Conservation (phyloP, 2,888 invertebrate species). For the Apamea monoglypha region DNA sequence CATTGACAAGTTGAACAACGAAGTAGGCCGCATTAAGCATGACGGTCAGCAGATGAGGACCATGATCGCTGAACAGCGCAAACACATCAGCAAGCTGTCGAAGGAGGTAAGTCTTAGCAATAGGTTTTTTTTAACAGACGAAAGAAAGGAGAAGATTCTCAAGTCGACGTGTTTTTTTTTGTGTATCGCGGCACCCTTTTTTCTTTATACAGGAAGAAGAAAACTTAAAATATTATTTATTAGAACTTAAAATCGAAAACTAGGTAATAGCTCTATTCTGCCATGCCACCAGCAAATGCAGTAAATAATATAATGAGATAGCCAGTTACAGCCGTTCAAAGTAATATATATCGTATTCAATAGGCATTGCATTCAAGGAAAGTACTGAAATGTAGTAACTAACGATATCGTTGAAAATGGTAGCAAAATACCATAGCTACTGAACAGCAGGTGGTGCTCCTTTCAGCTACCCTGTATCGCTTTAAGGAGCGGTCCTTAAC, state of each 20-base stretch:
- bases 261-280: neutral
- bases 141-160: neutral
- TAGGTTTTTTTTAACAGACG: neutral
- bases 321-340: neutral
- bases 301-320: neutral
- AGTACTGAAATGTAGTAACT: neutral
- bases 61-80: constrained; percentile 79
- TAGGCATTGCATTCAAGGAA: neutral
- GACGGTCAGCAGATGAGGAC: constrained; percentile 79
- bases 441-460: neutral
- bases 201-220: neutral
- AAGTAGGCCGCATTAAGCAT: constrained; percentile 80
- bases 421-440: neutral
- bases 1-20: constrained; percentile 81
- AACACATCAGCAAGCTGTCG: constrained; percentile 83
- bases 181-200: neutral
- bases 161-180: too few relatives aligned
- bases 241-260: neutral
- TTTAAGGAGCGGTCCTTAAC: neutral
- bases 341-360: neutral
- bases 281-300: neutral
- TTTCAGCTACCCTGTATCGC: neutral
- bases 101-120: constrained; percentile 86
- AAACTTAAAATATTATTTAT: neutral
- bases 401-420: neutral